Evolutionary conservation across 1,140 invertebrate species (phyloP), one percentile per base, ranked within the genome.

Genomic region (Gonatopus flavifemur): DNA sequence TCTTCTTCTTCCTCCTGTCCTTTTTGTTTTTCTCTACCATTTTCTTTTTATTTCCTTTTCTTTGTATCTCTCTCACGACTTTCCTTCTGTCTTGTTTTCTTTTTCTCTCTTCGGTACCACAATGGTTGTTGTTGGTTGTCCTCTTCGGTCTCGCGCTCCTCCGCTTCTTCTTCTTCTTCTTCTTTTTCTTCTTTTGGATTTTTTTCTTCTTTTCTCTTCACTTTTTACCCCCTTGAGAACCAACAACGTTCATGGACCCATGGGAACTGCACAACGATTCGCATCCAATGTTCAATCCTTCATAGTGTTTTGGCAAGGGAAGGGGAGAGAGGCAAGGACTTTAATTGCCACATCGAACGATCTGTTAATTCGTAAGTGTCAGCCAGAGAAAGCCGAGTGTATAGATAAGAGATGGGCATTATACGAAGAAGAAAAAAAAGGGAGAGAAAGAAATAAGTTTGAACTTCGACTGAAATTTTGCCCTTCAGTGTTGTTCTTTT

Each of bases 321-420:
- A 15, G 21, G 30, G 48, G 46, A 49, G 35, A 49, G 48, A 33
- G 35, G 31, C 52, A 51, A 57, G 62, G 56, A 45, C 52, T 72
- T 70, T 73, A 73, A 73, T 73, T 73, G 68, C 66, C 62, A 66
- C n/a, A n/a, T 48, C 59, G 59, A 63, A 57, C 63, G 66, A 67
- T 67, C 64, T 71, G 66, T 70, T 73, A 73, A 72, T 73, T 73
- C 59, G 63, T 38, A 52, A 73, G 66, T 72, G 68, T 72, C 68
- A 70, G 69, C 59, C 57, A 60, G 62, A 63, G 62, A 57, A 67
- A 67, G 56, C 38, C n/a, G n/a, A n/a, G n/a, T n/a, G n/a, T n/a
- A n/a, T n/a, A n/a, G n/a, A n/a, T n/a, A n/a, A n/a, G n/a, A n/a
- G n/a, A n/a, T n/a, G n/a, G n/a, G n/a, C n/a, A n/a, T n/a, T n/a